Base-by-base conservation (phyloP, 2,113 vertebrate species). In the Silurus glanis region DNA sequence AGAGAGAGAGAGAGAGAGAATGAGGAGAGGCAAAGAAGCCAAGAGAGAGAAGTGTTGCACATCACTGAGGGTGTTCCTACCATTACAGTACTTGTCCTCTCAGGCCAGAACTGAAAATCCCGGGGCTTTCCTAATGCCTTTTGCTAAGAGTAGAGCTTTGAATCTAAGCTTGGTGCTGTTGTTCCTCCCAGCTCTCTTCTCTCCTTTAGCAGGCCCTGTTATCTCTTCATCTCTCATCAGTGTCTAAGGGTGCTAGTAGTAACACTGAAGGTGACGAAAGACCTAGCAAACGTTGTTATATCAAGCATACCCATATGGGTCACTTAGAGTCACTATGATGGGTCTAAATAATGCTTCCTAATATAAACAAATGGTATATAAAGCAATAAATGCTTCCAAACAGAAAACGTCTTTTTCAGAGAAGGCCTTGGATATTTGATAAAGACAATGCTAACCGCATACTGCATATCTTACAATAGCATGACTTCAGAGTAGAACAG, bases 211-310 rank as follows among this genome's bases (percentile, higher is more conserved):
- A 90, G 91, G 88, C 88, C 90, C 85, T 69, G 58, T 59, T 53
- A 85, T 62, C 91, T 91, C 88, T 93, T 93, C 91, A 92, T 86
- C 91, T 91, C 88, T 85, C 86, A 93, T 95, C 85, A 91, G 83
- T 86, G 85, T 94, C 90, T 91, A 88, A 23, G 59, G 87, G 88
- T 91, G 90, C 91, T 92, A 59, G 89, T 89, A 90, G 92, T 90
- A 86, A 87, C 88, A 91, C 90, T 91, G 53, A 90, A 78, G 92
- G 91, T 91, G 89, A 90, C 90, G 83, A 91, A 74, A 83, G 85
- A 51, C 82, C 66, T 82, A 87, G 51, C n/a, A 28, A 76, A 69
- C 19, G 55, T 37, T 37, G 37, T 37, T 37, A 37, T 37, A 37
- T 37, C 37, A 37, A 37, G 37, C 37, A 37, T 2, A 37, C 37